Evolutionary conservation across 2,113 vertebrate species (phyloP).

Genomic region (Malurus melanocephalus): DNA sequence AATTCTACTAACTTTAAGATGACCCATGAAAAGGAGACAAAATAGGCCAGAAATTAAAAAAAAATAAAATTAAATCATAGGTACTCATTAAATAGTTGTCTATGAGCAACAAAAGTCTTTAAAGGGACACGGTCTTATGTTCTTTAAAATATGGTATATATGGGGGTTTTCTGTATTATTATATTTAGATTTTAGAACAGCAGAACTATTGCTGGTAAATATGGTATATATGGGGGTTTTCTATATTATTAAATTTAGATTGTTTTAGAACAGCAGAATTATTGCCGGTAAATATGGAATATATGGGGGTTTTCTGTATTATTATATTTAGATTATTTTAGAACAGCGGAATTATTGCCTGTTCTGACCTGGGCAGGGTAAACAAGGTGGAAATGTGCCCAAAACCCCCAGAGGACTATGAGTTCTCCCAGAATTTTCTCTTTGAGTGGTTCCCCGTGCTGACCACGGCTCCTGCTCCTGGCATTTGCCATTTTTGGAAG

Average conservation of each 20-base stretch:
- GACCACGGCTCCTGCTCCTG: background rate
- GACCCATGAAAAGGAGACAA: background rate
- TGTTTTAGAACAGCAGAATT: too few species aligned
- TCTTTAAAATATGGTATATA: background rate
- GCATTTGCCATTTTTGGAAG: background rate
- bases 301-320: too few species aligned
- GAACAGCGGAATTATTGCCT: background rate
- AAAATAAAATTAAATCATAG: background rate
- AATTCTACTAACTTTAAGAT: background rate
- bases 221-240: too few species aligned
- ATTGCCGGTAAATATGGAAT: too few species aligned
- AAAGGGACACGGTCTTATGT: accelerated
- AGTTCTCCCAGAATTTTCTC: background rate
- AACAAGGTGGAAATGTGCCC: background rate
- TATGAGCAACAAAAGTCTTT: background rate
- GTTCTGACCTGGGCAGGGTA: background rate
- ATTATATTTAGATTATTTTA: background rate
- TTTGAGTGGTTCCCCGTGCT: background rate
- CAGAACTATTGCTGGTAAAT: background rate
- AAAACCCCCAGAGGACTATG: background rate
- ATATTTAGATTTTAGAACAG: background rate
- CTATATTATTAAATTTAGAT: too few species aligned
- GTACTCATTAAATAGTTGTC: background rate
- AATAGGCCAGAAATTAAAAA: background rate
- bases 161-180: background rate